Evolutionary conservation across 2,797 vertebrate species (phyloP).

Genomic region (Sandelia bainsii): DNA sequence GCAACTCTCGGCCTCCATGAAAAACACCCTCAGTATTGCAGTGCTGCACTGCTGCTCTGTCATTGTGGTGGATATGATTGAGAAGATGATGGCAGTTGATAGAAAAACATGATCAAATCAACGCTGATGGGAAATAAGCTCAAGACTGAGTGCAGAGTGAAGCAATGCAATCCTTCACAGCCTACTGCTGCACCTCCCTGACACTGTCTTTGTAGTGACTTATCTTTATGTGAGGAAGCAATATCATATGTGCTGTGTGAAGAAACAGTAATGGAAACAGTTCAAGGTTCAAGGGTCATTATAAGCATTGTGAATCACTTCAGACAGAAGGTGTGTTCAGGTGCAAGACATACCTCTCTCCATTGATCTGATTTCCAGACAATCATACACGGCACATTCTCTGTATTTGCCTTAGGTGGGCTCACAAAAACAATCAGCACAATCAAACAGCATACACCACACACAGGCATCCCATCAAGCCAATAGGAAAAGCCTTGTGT

Average conservation of each 20-base stretch:
- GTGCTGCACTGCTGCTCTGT: slow-evolving; percentile 32
- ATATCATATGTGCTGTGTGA: slow-evolving; percentile 27
- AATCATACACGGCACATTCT: slow-evolving; percentile 82
- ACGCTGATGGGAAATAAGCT: slow-evolving; percentile 42
- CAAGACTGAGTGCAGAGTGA: slow-evolving; percentile 32
- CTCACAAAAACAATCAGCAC: slow-evolving; percentile 82
- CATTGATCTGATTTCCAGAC: slow-evolving; percentile 82
- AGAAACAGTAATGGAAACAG: slow-evolving; percentile 65
- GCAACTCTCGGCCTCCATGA: slow-evolving; percentile 55
- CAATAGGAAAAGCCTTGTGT: slow-evolving; percentile 64
- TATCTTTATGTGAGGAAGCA: slow-evolving; percentile 49
- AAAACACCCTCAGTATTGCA: slow-evolving; percentile 31
- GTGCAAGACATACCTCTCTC: slow-evolving; percentile 70
- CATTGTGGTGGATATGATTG: slow-evolving; percentile 49
- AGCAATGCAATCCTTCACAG: slow-evolving; percentile 31
- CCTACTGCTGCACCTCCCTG: slow-evolving; percentile 20
- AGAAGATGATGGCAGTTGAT: slow-evolving; percentile 37
- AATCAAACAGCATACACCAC: slow-evolving; percentile 82
- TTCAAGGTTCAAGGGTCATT: slow-evolving; percentile 71
- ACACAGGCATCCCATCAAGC: slow-evolving; percentile 74
- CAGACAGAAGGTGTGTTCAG: slow-evolving; percentile 60
- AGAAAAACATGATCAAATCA: slow-evolving; percentile 47
- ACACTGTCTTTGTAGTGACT: slow-evolving; percentile 51
- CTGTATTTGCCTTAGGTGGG: slow-evolving; percentile 81
- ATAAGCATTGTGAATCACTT: slow-evolving; percentile 44